phyloP scores from a whole-genome alignment of 2,797 vertebrate species.

The Ctenochaetus hawaiiensis region DNA sequence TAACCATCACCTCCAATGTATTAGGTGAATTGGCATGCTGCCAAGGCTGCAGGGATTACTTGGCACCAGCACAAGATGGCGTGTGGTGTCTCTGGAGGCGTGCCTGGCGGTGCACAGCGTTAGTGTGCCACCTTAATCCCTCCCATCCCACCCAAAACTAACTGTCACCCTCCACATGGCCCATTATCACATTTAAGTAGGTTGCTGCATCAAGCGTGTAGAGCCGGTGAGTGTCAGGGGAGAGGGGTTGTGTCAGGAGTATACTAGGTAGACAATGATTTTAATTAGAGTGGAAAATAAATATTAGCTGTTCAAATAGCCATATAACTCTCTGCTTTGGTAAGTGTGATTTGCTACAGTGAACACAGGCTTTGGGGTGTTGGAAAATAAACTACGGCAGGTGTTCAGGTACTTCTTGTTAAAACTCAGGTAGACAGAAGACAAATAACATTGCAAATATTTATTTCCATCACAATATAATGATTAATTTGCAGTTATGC shows the following conservation, averaged over 20 bases:
- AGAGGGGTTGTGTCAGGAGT: background rate
- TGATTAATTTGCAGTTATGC: background rate
- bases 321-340: conserved; percentile 11
- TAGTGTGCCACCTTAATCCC: conserved; percentile 54
- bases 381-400: conserved; percentile 1
- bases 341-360: conserved; percentile 34
- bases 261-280: conserved; percentile 3
- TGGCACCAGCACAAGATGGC: conserved; percentile 37
- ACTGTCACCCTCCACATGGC: conserved; percentile 54
- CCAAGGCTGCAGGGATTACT: conserved; percentile 47
- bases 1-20: conserved; percentile 45
- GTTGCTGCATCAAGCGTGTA: conserved; percentile 9
- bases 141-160: conserved; percentile 63
- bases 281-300: conserved; percentile 4
- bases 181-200: conserved; percentile 74
- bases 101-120: conserved; percentile 43
- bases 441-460: background rate
- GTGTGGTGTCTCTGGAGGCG: conserved; percentile 62
- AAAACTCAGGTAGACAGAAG: conserved; percentile 15
- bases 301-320: conserved; percentile 25
- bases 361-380: conserved; percentile 17
- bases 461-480: conserved; percentile 13
- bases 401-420: conserved; percentile 16
- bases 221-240: background rate
- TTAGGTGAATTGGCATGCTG: conserved; percentile 54